These are phyloP conservation scores for Dasypus novemcinctus DNA, from an alignment of 2,113 vertebrate genomes.

Conservation along the genomic window DNA sequence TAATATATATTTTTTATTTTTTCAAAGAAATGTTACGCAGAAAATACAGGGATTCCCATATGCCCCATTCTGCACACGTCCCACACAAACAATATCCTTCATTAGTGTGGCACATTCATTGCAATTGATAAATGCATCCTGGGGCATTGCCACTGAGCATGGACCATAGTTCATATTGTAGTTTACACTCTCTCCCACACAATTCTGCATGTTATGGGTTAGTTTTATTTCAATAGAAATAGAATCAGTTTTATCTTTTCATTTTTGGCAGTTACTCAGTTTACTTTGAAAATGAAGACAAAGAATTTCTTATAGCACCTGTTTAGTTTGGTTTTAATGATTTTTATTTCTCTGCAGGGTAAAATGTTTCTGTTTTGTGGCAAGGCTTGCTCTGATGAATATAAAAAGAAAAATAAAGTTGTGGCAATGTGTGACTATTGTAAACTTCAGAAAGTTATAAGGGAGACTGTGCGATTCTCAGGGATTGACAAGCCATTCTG, in stretches of 20 bases:
- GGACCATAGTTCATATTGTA: no score
- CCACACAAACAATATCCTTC: no score
- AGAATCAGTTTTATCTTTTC: slow-evolving; percentile 41
- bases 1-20: no score
- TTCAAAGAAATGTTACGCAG: no score
- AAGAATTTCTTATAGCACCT: slow-evolving; percentile 20
- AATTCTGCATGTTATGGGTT: no score
- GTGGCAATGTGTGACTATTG: slow-evolving; percentile 93
- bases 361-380: slow-evolving; percentile 92
- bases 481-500: slow-evolving; percentile 92
- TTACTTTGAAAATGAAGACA: slow-evolving; percentile 41
- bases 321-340: slow-evolving; percentile 45
- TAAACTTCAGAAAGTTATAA: slow-evolving; percentile 91
- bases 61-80: no score
- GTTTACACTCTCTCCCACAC: no score
- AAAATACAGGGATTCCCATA: no score
- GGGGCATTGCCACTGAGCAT: no score
- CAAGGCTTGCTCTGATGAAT: slow-evolving; percentile 90
- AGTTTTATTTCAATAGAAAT: background rate
- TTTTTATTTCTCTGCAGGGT: slow-evolving; percentile 83
- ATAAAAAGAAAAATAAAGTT: slow-evolving; percentile 89
- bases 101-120: no score
- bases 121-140: no score
- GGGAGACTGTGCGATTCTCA: slow-evolving; percentile 90
- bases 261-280: background rate